phyloP scores from a whole-genome alignment of 2,113 vertebrate species.

The Corythornis vintsioides region DNA sequence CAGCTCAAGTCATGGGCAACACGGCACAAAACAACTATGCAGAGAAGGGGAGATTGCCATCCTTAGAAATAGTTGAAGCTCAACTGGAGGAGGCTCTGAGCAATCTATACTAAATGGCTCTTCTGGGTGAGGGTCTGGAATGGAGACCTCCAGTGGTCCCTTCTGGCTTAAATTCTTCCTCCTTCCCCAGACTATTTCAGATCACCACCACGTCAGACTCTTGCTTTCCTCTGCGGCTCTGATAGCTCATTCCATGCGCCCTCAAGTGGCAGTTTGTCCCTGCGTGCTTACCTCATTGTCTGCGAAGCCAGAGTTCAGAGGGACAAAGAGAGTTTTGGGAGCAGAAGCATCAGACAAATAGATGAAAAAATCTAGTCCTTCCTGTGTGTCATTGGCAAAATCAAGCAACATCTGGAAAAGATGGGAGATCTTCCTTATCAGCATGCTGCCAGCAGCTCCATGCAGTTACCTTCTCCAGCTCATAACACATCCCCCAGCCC shows the following conservation, averaged over 20 bases:
- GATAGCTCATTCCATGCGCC: fast-evolving
- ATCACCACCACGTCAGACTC: neutral
- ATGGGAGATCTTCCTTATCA: neutral
- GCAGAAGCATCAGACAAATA: conserved; percentile 81
- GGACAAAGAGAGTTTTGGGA: conserved; percentile 89
- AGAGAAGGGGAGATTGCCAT: neutral
- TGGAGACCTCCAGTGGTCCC: neutral
- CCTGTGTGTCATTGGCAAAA: conserved; percentile 78
- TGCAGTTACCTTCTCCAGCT: neutral
- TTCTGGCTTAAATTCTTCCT: neutral
- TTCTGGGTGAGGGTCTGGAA: neutral
- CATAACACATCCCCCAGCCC: neutral
- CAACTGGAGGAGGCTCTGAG: neutral
- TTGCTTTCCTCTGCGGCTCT: neutral
- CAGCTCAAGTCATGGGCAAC: neutral
- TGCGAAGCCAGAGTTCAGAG: conserved; percentile 85
- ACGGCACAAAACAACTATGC: fast-evolving
- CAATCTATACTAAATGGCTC: neutral
- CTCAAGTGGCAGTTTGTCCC: fast-evolving
- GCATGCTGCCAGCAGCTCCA: neutral
- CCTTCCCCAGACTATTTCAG: neutral
- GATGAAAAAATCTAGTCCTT: conserved; percentile 80
- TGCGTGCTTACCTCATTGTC: conserved; percentile 80
- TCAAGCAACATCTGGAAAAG: conserved; percentile 81
- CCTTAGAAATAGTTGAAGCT: neutral